These are phyloP conservation scores for Arothron firmamentum DNA, from an alignment of 2,113 vertebrate species.

Conservation along the genomic window DNA sequence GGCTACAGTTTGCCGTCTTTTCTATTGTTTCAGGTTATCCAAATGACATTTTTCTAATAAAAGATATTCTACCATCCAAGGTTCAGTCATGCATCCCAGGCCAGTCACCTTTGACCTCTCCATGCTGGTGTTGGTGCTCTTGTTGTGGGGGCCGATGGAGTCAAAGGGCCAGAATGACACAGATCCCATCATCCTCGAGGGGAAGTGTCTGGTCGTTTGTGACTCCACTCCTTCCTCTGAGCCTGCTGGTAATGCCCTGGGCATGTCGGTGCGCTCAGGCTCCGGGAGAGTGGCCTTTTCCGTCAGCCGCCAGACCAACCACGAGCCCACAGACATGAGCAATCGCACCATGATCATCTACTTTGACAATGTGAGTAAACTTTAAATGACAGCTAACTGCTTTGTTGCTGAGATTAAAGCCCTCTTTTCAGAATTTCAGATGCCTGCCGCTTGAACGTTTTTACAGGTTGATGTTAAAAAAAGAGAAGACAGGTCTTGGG, in stretches of 20 bases:
- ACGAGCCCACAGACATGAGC: slow-evolving; percentile 80
- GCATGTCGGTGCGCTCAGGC: slow-evolving; percentile 78
- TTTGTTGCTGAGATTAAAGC: too few species aligned
- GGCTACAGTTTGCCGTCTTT: background rate
- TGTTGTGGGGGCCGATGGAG: slow-evolving; percentile 54
- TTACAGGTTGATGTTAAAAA: too few species aligned
- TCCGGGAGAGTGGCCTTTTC: slow-evolving; percentile 77
- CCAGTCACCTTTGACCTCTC: slow-evolving; percentile 31
- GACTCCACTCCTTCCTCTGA: slow-evolving; percentile 79
- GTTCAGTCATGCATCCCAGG: slow-evolving; percentile 48
- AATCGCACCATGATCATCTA: slow-evolving; percentile 82
- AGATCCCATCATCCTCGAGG: slow-evolving; percentile 78
- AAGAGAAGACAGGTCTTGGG: background rate
- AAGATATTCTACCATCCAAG: slow-evolving; percentile 16
- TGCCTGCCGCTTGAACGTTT: too few species aligned
- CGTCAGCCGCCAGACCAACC: slow-evolving; percentile 78
- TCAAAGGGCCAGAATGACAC: slow-evolving; percentile 77
- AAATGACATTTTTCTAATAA: slow-evolving; percentile 23
- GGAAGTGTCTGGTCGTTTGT: slow-evolving; percentile 79
- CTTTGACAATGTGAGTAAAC: slow-evolving; percentile 75
- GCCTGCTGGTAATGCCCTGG: slow-evolving; percentile 72
- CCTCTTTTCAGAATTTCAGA: too few species aligned
- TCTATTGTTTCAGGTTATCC: background rate
- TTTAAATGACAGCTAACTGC: too few species aligned
- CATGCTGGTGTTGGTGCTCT: slow-evolving; percentile 44